These are phyloP conservation scores for Rhysida immarginata DNA, from an alignment of 1,140 invertebrate genomes.

Conservation along the genomic window DNA sequence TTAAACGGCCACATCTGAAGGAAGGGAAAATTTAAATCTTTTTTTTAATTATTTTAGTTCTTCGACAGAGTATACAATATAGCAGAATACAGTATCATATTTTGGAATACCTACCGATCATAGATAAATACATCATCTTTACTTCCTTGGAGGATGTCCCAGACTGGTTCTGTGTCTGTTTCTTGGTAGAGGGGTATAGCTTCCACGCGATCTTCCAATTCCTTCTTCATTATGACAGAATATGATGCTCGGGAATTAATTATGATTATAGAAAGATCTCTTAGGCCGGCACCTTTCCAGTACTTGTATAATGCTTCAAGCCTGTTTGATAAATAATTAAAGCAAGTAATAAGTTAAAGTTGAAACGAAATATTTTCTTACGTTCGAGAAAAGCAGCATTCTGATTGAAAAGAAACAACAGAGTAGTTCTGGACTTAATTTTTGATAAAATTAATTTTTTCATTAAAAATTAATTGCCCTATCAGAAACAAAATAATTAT, in stretches of 20 bases:
- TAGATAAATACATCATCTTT: slow-evolving; percentile 29
- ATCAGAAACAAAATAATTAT: too few species aligned
- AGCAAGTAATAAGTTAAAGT: background rate
- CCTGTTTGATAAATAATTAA: slow-evolving; percentile 14
- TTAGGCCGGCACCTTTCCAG: slow-evolving; percentile 13
- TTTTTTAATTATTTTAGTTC: too few species aligned
- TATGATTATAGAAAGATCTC: slow-evolving; percentile 23
- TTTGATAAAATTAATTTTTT: too few species aligned
- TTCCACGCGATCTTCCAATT: slow-evolving; percentile 15
- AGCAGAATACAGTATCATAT: too few species aligned
- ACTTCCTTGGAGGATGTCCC: slow-evolving; percentile 20
- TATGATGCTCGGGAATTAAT: slow-evolving; percentile 21
- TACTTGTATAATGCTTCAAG: slow-evolving; percentile 17
- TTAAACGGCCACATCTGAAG: too few species aligned
- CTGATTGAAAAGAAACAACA: too few species aligned
- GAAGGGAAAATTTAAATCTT: too few species aligned
- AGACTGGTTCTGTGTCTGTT: slow-evolving; percentile 18
- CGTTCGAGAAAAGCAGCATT: too few species aligned
- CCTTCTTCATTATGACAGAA: slow-evolving; percentile 9
- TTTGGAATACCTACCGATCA: slow-evolving; percentile 27
- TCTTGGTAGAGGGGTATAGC: slow-evolving; percentile 26
- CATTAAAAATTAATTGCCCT: too few species aligned
- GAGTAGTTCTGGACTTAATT: too few species aligned
- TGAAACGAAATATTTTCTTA: too few species aligned
- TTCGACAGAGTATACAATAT: too few species aligned